phyloP scores from a whole-genome alignment of 2,888 invertebrate species.

The Fissipunctia ypsillon region DNA sequence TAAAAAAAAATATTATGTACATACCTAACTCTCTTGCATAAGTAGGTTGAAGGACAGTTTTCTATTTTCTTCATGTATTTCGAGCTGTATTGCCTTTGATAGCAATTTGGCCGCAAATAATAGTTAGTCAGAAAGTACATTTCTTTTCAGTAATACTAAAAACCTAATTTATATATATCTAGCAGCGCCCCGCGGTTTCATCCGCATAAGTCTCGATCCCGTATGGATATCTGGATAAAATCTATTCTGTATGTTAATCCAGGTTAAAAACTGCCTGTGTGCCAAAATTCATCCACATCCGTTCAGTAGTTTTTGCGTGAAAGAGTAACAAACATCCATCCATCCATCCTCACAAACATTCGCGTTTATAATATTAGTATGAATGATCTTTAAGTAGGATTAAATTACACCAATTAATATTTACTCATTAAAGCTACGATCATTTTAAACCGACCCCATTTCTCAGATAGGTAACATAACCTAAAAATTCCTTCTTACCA shows the following conservation, averaged over 20 bases:
- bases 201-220: too few species aligned
- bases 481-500: neutral
- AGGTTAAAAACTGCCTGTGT: too few species aligned
- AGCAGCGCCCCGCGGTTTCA: too few species aligned
- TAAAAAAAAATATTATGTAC: neutral
- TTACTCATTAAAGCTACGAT: neutral
- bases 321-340: too few species aligned
- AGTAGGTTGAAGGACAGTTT: neutral
- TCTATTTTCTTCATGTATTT: neutral
- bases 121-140: too few species aligned
- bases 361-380: too few species aligned
- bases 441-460: conserved; percentile 17
- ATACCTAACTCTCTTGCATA: neutral
- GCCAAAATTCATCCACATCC: too few species aligned
- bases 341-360: too few species aligned
- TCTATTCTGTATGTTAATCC: too few species aligned
- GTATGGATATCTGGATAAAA: too few species aligned
- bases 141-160: neutral
- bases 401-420: conserved; percentile 19
- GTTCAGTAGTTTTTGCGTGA: too few species aligned
- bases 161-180: neutral
- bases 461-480: conserved; percentile 5
- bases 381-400: too few species aligned
- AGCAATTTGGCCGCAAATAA: neutral
- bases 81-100: neutral